Conservation (phyloP, 1,140 invertebrate species). For the Pristionchus pacificus region DNA sequence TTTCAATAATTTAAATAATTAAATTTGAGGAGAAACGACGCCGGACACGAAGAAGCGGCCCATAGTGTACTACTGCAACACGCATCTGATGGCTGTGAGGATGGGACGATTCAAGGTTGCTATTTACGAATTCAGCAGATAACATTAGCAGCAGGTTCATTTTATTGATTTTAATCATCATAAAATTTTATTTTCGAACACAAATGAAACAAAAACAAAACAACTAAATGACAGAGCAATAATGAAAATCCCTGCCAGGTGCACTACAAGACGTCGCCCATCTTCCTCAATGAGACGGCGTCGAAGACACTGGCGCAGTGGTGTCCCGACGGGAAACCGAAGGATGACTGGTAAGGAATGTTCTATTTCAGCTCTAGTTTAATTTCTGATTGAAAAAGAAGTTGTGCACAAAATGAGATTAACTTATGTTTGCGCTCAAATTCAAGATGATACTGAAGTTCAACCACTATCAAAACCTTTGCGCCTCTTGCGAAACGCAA, state of each 20-base stretch:
- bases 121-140: background rate
- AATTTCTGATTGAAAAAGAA: too few relatives aligned
- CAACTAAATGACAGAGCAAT: background rate
- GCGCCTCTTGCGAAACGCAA: background rate
- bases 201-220: background rate
- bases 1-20: too few relatives aligned
- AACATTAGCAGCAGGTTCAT: background rate
- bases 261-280: conserved; percentile 55
- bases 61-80: conserved; percentile 56
- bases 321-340: conserved; percentile 49
- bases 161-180: background rate
- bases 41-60: conserved; percentile 41
- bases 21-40: too few relatives aligned
- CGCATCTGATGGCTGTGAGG: conserved; percentile 51
- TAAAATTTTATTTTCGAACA: background rate
- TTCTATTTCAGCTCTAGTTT: background rate
- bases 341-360: conserved; percentile 45
- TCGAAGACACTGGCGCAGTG: conserved; percentile 47
- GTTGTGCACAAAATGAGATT: too few relatives aligned
- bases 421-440: background rate
- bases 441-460: background rate
- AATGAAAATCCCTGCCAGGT: background rate
- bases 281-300: conserved; percentile 49
- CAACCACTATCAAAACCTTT: background rate
- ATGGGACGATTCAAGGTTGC: conserved; percentile 50